Evolutionary conservation across 2,797 vertebrate species (phyloP).

Genomic region (Pangasius krempfi): DNA sequence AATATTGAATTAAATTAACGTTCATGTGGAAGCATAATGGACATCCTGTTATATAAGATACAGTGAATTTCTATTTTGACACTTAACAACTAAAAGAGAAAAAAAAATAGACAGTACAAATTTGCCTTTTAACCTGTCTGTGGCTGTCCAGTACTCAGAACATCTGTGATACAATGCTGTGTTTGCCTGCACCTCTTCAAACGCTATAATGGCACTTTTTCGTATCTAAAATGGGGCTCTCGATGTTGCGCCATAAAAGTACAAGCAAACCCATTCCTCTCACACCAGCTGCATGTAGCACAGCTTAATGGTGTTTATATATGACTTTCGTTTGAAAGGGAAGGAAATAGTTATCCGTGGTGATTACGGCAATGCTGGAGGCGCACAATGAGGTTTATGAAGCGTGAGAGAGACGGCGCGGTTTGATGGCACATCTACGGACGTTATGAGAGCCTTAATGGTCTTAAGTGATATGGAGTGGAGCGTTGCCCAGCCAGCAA

Average conservation of each 20-base stretch:
- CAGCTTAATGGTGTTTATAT: constrained; percentile 81
- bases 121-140: constrained; percentile 13
- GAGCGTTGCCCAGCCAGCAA: constrained; percentile 43
- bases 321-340: constrained; percentile 75
- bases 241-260: constrained; percentile 74
- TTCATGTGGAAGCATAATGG: not conserved
- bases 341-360: constrained; percentile 76
- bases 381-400: constrained; percentile 72
- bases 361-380: constrained; percentile 62
- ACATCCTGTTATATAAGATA: not conserved
- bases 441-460: constrained; percentile 63
- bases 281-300: constrained; percentile 64
- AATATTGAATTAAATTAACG: not conserved
- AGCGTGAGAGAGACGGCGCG: constrained; percentile 69
- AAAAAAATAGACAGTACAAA: not conserved
- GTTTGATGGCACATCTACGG: constrained; percentile 63
- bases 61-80: not conserved
- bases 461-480: constrained; percentile 62
- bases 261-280: constrained; percentile 72
- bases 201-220: constrained; percentile 72
- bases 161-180: constrained; percentile 51
- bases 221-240: constrained; percentile 79
- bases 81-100: not conserved
- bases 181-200: constrained; percentile 72
- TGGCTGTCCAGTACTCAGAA: constrained; percentile 9